Conservation (phyloP, 2,797 vertebrate species). For the Typhlichthys subterraneus region DNA sequence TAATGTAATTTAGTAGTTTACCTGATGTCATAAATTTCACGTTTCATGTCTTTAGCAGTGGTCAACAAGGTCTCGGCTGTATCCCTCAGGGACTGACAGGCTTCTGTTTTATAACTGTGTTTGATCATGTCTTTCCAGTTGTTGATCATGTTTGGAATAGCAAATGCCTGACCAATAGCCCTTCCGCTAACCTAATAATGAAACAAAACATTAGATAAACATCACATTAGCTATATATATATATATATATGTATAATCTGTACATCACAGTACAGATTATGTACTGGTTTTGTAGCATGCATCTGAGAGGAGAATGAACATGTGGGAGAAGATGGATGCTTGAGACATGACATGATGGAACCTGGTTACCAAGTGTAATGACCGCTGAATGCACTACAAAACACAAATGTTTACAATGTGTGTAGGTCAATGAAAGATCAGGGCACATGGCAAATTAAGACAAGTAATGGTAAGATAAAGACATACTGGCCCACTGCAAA, state of each 20-base stretch:
- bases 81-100: not conserved
- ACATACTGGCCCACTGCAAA: not conserved
- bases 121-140: not conserved
- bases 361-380: no score
- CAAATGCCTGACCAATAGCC: not conserved
- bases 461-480: not conserved
- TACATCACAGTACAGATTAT: no score
- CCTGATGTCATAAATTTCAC: not conserved
- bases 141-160: not conserved
- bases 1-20: not conserved
- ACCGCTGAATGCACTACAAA: no score
- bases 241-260: no score
- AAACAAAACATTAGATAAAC: not conserved
- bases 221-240: not conserved
- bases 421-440: no score
- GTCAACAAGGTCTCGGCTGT: not conserved
- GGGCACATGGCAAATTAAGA: no score
- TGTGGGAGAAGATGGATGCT: no score
- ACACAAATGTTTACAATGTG: no score
- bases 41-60: not conserved
- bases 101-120: not conserved
- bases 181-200: constrained; percentile 7
- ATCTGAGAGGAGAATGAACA: no score
- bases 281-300: no score
- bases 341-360: no score